Base-by-base conservation (phyloP, 1,140 invertebrate species). In the Nebria ingens region DNA sequence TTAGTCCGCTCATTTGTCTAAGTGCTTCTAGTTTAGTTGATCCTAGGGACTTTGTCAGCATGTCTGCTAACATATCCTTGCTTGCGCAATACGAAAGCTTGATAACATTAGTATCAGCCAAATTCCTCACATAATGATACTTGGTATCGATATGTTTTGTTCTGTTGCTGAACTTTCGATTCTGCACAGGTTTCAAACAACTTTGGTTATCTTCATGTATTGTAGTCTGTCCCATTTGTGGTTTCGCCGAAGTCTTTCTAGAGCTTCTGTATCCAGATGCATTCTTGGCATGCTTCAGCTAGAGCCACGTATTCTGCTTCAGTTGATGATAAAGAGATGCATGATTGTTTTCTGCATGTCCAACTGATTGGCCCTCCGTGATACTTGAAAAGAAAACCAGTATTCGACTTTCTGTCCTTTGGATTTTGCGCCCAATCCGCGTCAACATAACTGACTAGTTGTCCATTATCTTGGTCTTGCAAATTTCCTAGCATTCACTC, bases 231-330 rank as follows among this genome's bases (percentile, higher is more conserved):
- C 6, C 25, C 25, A n/a, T 6, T 9, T 9, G n/a, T 34, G 25
- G 6, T n/a, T 34, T 34, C 6, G n/a, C 52, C 59, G 61, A 64
- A 42, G n/a, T 63, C 58, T 13, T 34, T 38, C 38, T 59, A 40
- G 13, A 73, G 57, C 20, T 58, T 54, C 54, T 58, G 63, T 17
- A 69, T 40, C 64, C 65, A 70, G 12, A 68, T 61, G 1, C 67
- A 61, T 59, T 76, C 72, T 62, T 71, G 71, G 3, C 66, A 53
- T 1, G 65, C 68, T 57, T 66, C 61, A 38, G 64, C 57, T 3
- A 69, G 58, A n/a, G 72, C 70, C 3, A 76, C 65, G 57, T 75
- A 77, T 61, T 78, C 72, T 3, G 73, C 66, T 56, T 78, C 73
- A 29, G 71, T 75, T 4, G 69, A 70, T 4, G 73, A 74, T 29